Base-by-base conservation (phyloP, 2,888 invertebrate genomes). In the Scaptomyza tumidula region DNA sequence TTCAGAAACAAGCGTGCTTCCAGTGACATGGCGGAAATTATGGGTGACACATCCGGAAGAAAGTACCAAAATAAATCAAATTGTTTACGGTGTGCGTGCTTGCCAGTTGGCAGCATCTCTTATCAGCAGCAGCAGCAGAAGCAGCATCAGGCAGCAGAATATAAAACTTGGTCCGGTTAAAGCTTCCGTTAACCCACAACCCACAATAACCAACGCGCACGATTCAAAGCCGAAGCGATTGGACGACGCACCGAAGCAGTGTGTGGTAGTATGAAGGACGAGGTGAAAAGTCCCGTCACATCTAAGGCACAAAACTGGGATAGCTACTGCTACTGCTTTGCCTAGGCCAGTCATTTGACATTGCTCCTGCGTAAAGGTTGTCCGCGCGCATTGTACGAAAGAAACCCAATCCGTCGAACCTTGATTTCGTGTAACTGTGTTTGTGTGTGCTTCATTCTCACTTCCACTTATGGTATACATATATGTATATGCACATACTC, bases 321-420 rank as follows among this genome's bases (percentile, higher is more conserved):
- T 83, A 86, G 85, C 86, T 81, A 68, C 69, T 67, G 3, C 14
- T 39, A 7, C 14, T 69, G 73, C 44, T 57, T 55, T 55, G 56
- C 64, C 78, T 65, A 60, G 63, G 67, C 61, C 89, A 90, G 90
- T 90, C 89, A 88, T 88, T 91, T 89, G 91, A 89, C 91, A 87
- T 89, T 91, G 90, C 84, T 91, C 86, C 90, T 86, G 82, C 82
- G 74, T 82, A 85, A 90, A 90, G 90, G 91, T 90, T 90, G 91
- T 89, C 84, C 83, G 65, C 82, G 83, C 85, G 81, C 81, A 66
- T 29, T 65, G 61, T 60, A 24, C 10, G 2, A 14, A 39, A 39
- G 68, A 46, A 11, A 39, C 27, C 50, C 55, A 74, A 71, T 66
- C 69, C 72, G 53, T 68, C 55, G 69, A 50, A 35, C 62, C 50